A percentile compares a stretch with the other conserved stretches of the same genome.
These are phyloP conservation scores for Emys orbicularis DNA, from an alignment of 2,797 vertebrate genomes.

Conservation along the genomic window DNA sequence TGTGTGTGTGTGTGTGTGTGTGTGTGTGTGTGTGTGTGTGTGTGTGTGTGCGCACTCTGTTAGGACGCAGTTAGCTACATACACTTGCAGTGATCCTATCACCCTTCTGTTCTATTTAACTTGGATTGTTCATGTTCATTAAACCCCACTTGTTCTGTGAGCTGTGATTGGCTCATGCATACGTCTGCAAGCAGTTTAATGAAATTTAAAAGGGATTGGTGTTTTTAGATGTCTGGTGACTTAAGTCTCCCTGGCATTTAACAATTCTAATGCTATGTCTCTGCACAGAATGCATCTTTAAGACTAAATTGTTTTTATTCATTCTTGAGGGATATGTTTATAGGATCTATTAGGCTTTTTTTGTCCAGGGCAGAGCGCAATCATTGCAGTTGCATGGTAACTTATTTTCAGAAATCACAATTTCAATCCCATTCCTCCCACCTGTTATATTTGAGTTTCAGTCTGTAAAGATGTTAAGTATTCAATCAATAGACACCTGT, in stretches of 20 bases:
- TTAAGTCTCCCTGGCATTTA: conserved; percentile 26
- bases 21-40: no score
- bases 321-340: background rate
- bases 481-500: background rate
- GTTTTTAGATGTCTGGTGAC: conserved; percentile 43
- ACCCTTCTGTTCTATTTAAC: conserved; percentile 14
- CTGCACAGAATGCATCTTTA: background rate
- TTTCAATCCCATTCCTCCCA: background rate
- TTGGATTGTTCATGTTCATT: conserved; percentile 5
- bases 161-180: conserved; percentile 21
- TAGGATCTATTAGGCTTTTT: background rate
- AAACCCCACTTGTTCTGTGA: background rate
- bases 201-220: conserved; percentile 54
- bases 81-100: conserved; percentile 12
- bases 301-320: background rate
- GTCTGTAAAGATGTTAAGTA: background rate
- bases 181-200: conserved; percentile 24
- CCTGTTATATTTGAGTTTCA: background rate
- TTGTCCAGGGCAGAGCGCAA: background rate
- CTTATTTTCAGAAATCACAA: background rate
- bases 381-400: background rate
- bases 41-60: background rate
- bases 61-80: conserved; percentile 31
- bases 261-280: conserved; percentile 22
- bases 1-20: background rate